phyloP scores from a whole-genome alignment of 1,140 invertebrate species.

The Meteorus sp. region DNA sequence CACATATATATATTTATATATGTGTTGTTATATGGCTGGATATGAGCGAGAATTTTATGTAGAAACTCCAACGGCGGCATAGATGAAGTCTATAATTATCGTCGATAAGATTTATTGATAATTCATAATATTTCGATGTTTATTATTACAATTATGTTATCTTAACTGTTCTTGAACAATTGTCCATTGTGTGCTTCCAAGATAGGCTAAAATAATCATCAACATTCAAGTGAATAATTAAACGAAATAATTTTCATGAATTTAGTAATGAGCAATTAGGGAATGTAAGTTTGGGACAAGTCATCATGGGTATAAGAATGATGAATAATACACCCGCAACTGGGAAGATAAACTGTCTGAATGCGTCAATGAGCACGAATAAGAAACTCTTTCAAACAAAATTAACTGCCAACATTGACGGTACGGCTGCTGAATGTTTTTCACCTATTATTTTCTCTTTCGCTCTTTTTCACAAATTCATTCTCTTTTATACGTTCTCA shows the following conservation, averaged over 20 bases:
- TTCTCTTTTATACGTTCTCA: too few species aligned
- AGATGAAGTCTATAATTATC: background rate
- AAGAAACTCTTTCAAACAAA: background rate
- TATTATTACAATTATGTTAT: too few species aligned
- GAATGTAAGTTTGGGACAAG: background rate
- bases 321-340: background rate
- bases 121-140: too few species aligned
- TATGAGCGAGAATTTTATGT: too few species aligned
- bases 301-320: slow-evolving; percentile 1
- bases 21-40: too few species aligned
- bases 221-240: background rate
- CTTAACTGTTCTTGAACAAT: too few species aligned
- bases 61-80: background rate
- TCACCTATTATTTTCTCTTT: background rate
- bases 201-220: background rate
- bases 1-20: background rate
- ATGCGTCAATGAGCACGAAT: background rate
- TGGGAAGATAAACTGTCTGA: background rate
- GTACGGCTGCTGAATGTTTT: background rate
- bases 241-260: slow-evolving; percentile 6
- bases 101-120: too few species aligned
- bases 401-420: background rate
- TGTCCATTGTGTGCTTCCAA: background rate
- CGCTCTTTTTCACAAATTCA: background rate
- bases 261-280: slow-evolving; percentile 9